These are phyloP conservation scores for Gastrophysa polygoni DNA, from an alignment of 2,888 invertebrate species.

Conservation along the genomic window DNA sequence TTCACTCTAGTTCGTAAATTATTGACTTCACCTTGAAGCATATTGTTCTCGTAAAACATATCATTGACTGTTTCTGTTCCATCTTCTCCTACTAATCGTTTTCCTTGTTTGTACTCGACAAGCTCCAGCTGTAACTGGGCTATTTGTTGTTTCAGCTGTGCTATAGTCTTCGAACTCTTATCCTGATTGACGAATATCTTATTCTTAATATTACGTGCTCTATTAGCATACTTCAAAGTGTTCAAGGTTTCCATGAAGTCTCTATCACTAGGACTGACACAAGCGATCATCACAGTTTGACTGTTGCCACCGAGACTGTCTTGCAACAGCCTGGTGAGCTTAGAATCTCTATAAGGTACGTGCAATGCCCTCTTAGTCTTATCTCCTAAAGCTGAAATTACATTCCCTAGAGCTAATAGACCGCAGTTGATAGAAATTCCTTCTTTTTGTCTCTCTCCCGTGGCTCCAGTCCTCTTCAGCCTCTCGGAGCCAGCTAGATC, in stretches of 20 bases:
- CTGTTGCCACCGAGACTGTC: constrained; percentile 96
- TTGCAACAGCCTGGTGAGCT: constrained; percentile 82
- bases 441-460: constrained; percentile 86
- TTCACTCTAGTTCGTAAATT: constrained; percentile 87
- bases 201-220: constrained; percentile 85
- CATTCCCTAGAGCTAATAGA: constrained; percentile 88
- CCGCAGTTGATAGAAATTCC: constrained; percentile 93
- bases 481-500: constrained; percentile 92
- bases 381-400: constrained; percentile 89
- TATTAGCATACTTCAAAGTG: constrained; percentile 87
- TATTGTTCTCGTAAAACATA: constrained; percentile 93
- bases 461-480: constrained; percentile 88
- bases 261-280: constrained; percentile 90
- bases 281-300: constrained; percentile 93
- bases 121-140: constrained; percentile 87
- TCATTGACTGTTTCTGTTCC: constrained; percentile 90
- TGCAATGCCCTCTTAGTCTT: constrained; percentile 56
- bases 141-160: constrained; percentile 73
- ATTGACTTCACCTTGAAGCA: constrained; percentile 87
- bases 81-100: constrained; percentile 83
- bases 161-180: constrained; percentile 79
- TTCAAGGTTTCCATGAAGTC: constrained; percentile 88
- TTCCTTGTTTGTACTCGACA: constrained; percentile 93
- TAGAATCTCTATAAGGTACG: constrained; percentile 91
- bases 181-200: constrained; percentile 88